Conservation (phyloP, 2,113 vertebrate species). For the Myodes glareolus region DNA sequence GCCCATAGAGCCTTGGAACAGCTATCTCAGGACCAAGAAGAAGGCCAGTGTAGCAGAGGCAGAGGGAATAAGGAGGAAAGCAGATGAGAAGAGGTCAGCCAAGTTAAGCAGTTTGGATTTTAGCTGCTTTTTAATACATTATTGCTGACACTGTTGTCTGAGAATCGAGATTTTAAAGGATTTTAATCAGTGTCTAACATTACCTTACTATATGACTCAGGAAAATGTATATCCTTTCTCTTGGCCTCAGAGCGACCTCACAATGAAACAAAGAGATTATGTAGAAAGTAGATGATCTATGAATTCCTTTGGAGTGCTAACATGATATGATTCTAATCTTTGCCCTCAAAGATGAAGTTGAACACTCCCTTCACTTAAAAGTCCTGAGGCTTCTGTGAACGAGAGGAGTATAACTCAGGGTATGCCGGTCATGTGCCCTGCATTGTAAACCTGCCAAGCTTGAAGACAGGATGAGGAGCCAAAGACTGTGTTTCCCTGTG, state of each 20-base stretch:
- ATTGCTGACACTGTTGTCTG: constrained; percentile 35
- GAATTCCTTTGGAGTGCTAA: constrained; percentile 76
- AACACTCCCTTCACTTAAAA: constrained; percentile 75
- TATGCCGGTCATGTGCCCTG: constrained; percentile 51
- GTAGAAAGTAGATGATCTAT: constrained; percentile 73
- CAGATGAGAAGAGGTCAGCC: constrained; percentile 63
- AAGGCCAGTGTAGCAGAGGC: neutral
- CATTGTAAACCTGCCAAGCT: constrained; percentile 76
- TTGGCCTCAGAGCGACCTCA: constrained; percentile 70
- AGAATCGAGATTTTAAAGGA: constrained; percentile 35
- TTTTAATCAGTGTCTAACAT: constrained; percentile 63
- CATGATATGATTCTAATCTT: constrained; percentile 82
- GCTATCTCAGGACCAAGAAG: constrained; percentile 36
- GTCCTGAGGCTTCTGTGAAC: constrained; percentile 64
- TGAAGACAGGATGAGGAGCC: constrained; percentile 10
- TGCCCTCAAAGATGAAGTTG: constrained; percentile 74
- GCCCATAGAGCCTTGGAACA: constrained; percentile 12
- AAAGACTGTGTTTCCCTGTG: constrained; percentile 20
- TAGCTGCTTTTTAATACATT: constrained; percentile 55
- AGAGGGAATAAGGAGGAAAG: neutral
- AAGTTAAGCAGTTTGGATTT: constrained; percentile 55
- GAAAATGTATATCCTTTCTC: constrained; percentile 59
- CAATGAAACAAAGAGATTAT: constrained; percentile 69
- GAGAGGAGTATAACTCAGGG: constrained; percentile 2
- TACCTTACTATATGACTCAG: neutral